Evolutionary conservation across 1,140 invertebrate genomes (phyloP).

Genomic region (Dinothrombium tinctorium): DNA sequence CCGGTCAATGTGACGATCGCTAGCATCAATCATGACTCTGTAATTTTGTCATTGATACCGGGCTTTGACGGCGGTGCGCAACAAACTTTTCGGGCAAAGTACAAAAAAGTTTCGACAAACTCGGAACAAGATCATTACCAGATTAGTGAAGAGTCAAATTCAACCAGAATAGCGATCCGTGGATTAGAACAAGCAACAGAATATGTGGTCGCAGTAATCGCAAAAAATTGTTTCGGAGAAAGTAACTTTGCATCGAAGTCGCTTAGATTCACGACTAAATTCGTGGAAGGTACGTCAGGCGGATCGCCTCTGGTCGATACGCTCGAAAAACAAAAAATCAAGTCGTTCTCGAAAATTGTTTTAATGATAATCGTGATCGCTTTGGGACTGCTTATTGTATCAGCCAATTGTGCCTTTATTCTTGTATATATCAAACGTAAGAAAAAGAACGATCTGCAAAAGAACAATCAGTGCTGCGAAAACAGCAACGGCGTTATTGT

Average conservation of each 20-base stretch:
- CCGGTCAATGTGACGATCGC: slow-evolving; percentile 44
- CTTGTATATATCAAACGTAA: background rate
- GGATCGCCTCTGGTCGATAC: background rate
- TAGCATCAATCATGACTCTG: slow-evolving; percentile 61
- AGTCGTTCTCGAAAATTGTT: background rate
- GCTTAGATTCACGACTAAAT: background rate
- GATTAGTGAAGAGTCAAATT: too few species aligned
- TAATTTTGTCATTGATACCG: slow-evolving; percentile 61
- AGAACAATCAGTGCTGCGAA: too few species aligned
- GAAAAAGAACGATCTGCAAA: too few species aligned
- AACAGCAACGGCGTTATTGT: too few species aligned
- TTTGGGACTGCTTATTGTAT: background rate
- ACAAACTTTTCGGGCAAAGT: slow-evolving; percentile 54
- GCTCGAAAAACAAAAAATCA: too few species aligned
- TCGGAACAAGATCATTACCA: slow-evolving; percentile 8
- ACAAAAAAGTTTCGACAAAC: slow-evolving; percentile 33
- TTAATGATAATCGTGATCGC: background rate
- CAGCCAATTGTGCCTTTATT: slow-evolving; percentile 1
- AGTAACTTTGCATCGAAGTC: background rate
- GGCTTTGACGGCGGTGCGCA: slow-evolving; percentile 78
- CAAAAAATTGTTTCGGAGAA: background rate
- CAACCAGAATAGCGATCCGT: too few species aligned
- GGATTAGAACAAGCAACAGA: background rate
- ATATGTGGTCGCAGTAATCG: background rate
- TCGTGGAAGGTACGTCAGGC: background rate